These are phyloP conservation scores for Pteria penguin DNA, from an alignment of 2,888 invertebrate species.

Conservation along the genomic window DNA sequence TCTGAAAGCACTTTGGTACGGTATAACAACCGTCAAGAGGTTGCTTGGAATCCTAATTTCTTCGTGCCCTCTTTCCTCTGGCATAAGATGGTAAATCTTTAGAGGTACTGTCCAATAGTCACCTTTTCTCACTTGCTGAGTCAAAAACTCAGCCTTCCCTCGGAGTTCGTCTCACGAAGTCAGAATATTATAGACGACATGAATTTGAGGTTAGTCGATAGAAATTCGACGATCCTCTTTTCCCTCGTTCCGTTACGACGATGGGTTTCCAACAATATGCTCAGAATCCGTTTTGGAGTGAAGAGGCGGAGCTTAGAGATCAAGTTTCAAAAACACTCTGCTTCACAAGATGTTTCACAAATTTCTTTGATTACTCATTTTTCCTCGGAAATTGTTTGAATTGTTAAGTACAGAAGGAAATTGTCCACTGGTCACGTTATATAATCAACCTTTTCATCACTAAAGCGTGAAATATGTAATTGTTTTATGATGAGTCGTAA, in stretches of 20 bases:
- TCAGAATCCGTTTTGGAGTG: slow-evolving; percentile 42
- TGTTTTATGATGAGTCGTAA: not conserved
- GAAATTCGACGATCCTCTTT: slow-evolving; percentile 17
- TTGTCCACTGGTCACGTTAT: not conserved
- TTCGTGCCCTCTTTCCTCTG: not conserved
- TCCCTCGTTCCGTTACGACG: slow-evolving; percentile 31
- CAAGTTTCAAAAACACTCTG: not conserved
- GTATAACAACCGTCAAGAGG: too few relatives aligned
- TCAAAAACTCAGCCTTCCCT: not conserved
- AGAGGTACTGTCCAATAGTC: too few relatives aligned
- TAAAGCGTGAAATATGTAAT: not conserved
- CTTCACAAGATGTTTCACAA: not conserved
- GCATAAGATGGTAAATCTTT: not conserved
- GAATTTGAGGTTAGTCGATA: not conserved
- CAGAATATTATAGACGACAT: not conserved
- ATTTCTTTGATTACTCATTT: not conserved
- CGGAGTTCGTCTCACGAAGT: not conserved
- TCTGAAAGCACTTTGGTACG: slow-evolving; percentile 41
- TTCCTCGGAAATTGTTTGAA: not conserved
- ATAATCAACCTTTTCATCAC: not conserved
- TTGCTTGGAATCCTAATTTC: not conserved
- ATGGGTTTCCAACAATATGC: slow-evolving; percentile 19
- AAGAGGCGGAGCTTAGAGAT: slow-evolving; percentile 40
- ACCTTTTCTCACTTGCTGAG: not conserved
- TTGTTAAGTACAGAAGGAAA: not conserved